Conservation (phyloP, 1,140 invertebrate genomes). For the Lordiphosa collinella region DNA sequence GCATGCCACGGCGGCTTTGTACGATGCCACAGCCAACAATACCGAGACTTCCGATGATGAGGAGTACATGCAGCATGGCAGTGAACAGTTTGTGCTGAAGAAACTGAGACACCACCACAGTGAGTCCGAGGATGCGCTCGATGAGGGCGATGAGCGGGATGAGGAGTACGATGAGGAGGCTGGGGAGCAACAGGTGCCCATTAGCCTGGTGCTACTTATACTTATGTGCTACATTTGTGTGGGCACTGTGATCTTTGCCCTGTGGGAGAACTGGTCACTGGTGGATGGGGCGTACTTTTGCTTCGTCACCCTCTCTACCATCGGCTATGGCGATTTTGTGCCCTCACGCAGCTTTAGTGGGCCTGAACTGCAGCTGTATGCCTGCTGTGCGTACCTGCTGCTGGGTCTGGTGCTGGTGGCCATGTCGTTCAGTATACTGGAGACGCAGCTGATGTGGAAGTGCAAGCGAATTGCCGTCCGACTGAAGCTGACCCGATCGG, state of each 20-base stretch:
- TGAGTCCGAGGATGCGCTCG: constrained; percentile 21
- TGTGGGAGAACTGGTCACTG: constrained; percentile 88
- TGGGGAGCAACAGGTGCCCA: constrained; percentile 83
- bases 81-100: constrained; percentile 66
- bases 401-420: constrained; percentile 93
- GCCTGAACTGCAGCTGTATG: constrained; percentile 87
- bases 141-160: constrained; percentile 34
- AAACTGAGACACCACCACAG: constrained; percentile 36
- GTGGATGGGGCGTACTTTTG: constrained; percentile 93
- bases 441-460: constrained; percentile 91
- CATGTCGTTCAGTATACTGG: constrained; percentile 95
- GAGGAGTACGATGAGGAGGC: constrained; percentile 11
- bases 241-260: constrained; percentile 86
- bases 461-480: constrained; percentile 84
- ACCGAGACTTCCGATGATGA: constrained; percentile 73
- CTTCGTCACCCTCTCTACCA: constrained; percentile 92
- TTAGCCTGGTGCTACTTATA: constrained; percentile 85
- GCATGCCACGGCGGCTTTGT: constrained; percentile 47
- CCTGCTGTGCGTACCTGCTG: constrained; percentile 92
- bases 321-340: constrained; percentile 91
- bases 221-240: constrained; percentile 86
- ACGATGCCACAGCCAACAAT: constrained; percentile 55
- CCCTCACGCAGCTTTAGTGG: constrained; percentile 84
- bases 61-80: constrained; percentile 63
- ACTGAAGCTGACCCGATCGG: constrained; percentile 72